Conservation (phyloP, 2,113 vertebrate species). For the Megaptera novaeangliae region DNA sequence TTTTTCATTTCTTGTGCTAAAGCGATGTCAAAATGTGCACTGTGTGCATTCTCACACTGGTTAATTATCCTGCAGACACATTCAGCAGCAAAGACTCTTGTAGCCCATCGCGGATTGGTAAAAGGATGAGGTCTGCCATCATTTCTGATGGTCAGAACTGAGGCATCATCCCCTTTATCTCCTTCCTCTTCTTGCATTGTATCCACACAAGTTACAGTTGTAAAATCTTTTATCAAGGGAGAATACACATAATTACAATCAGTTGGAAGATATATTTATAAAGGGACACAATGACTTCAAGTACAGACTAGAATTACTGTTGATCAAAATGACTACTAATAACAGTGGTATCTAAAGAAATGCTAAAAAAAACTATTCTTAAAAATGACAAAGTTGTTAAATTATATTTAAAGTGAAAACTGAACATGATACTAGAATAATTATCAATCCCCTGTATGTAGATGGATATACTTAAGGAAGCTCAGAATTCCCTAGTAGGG, state of each 20-base stretch:
- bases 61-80: slow-evolving; percentile 90
- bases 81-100: slow-evolving; percentile 91
- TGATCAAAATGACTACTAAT: neutral
- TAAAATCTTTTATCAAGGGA: slow-evolving; percentile 78
- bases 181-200: slow-evolving; percentile 87
- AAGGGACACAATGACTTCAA: slow-evolving; percentile 9
- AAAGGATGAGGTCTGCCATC: slow-evolving; percentile 85
- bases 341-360: slow-evolving; percentile 22
- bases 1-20: slow-evolving; percentile 90
- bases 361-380: neutral
- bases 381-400: neutral
- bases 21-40: slow-evolving; percentile 89
- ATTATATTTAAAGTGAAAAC: slow-evolving; percentile 17
- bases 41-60: slow-evolving; percentile 85
- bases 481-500: neutral
- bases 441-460: neutral
- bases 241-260: neutral
- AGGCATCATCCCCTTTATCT: slow-evolving; percentile 85
- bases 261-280: neutral
- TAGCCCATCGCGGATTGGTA: slow-evolving; percentile 90
- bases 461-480: neutral
- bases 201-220: slow-evolving; percentile 79
- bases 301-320: slow-evolving; percentile 13
- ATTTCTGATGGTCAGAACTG: slow-evolving; percentile 80
- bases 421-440: neutral